phyloP scores from a whole-genome alignment of 2,888 invertebrate species.

The Biston betularia region DNA sequence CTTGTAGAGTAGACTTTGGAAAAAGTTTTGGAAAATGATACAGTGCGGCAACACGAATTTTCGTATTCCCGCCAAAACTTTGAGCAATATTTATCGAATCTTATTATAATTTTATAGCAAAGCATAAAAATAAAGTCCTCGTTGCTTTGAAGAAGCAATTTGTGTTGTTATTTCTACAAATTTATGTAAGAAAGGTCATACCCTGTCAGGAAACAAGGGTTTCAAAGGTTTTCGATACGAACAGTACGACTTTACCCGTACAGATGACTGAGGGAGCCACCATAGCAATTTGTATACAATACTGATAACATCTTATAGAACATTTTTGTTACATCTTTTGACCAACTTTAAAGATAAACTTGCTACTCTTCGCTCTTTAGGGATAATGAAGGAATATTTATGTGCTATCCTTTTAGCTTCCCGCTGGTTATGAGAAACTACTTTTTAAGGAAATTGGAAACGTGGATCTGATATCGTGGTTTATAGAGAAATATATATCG shows the following conservation, averaged over 20 bases:
- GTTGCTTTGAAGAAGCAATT: constrained; percentile 18
- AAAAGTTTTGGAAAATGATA: too few species aligned
- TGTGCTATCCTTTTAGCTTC: not conserved
- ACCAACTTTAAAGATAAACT: not conserved
- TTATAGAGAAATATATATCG: not conserved
- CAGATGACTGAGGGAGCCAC: not conserved
- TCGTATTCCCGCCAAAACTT: too few species aligned
- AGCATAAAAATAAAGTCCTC: not conserved
- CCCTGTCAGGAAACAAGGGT: constrained; percentile 17
- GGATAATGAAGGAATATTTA: constrained; percentile 9
- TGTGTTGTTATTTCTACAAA: constrained; percentile 17
- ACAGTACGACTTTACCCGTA: too few species aligned
- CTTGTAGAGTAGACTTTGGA: too few species aligned
- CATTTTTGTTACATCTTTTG: not conserved
- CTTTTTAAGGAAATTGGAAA: not conserved
- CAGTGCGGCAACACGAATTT: too few species aligned
- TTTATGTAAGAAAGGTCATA: constrained; percentile 14
- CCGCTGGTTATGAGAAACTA: constrained; percentile 2
- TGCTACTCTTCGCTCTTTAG: not conserved
- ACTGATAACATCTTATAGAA: too few species aligned
- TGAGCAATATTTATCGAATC: too few species aligned
- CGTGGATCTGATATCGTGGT: not conserved
- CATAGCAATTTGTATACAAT: not conserved
- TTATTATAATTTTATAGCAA: not conserved
- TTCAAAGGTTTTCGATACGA: constrained; percentile 1